Evolutionary conservation across 1,140 invertebrate species (phyloP).

Genomic region (Zaprionus gabonicus): DNA sequence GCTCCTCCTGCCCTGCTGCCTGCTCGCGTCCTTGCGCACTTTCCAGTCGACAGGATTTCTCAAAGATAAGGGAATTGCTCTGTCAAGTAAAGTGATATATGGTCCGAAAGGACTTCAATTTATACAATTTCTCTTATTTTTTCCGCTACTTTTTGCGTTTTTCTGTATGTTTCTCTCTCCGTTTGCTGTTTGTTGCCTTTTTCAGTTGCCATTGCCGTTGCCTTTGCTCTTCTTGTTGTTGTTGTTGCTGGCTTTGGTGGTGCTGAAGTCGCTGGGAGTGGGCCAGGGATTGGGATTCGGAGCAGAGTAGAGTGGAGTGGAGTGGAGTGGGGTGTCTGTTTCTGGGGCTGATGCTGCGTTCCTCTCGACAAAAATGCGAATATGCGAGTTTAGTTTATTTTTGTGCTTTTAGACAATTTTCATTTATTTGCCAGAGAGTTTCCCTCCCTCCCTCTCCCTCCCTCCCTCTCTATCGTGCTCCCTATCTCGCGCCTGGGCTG

Average conservation of each 20-base stretch:
- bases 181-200: constrained; percentile 64
- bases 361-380: constrained; percentile 80
- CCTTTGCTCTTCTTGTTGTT: constrained; percentile 45
- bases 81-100: constrained; percentile 84
- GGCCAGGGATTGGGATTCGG: background rate
- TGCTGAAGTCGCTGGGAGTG: constrained; percentile 38
- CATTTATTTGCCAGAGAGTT: constrained; percentile 72
- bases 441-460: background rate
- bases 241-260: constrained; percentile 64
- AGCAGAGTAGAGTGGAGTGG: background rate
- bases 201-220: constrained; percentile 62
- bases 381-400: constrained; percentile 84
- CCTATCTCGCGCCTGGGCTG: constrained; percentile 7
- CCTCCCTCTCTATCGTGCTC: background rate
- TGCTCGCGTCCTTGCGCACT: constrained; percentile 73
- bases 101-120: constrained; percentile 84
- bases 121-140: constrained; percentile 84
- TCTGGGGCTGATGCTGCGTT: constrained; percentile 61
- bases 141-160: constrained; percentile 82
- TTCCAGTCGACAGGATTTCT: constrained; percentile 84
- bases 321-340: constrained; percentile 9
- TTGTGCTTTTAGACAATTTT: constrained; percentile 83
- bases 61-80: constrained; percentile 84
- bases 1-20: constrained; percentile 9
- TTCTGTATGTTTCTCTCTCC: constrained; percentile 47